phyloP scores from a whole-genome alignment of 1,140 invertebrate species.

The Camponotus vicinus region DNA sequence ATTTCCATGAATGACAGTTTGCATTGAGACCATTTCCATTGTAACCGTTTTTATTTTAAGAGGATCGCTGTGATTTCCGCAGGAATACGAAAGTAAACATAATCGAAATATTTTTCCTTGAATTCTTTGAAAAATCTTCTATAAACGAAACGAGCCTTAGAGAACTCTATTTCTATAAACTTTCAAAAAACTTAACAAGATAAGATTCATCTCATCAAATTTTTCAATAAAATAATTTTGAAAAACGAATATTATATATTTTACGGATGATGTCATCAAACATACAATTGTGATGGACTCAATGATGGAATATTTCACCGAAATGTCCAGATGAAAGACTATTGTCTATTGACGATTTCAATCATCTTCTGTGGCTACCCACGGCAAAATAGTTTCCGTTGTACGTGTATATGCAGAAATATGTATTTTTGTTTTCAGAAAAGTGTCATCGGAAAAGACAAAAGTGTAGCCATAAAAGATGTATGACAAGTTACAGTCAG shows the following conservation, averaged over 20 bases:
- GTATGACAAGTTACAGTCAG: background rate
- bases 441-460: background rate
- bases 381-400: background rate
- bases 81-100: slow-evolving; percentile 1
- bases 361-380: slow-evolving; percentile 24
- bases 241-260: background rate
- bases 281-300: background rate
- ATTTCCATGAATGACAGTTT: background rate
- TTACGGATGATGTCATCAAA: background rate
- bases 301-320: background rate
- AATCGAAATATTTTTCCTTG: slow-evolving; percentile 27
- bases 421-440: background rate
- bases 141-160: too few relatives aligned
- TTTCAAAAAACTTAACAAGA: background rate
- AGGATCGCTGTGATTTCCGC: background rate
- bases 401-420: background rate
- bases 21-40: background rate
- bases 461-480: background rate
- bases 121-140: slow-evolving; percentile 14
- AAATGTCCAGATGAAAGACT: slow-evolving; percentile 3
- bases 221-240: background rate
- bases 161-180: background rate
- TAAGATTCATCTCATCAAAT: background rate
- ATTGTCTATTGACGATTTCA: slow-evolving; percentile 26
- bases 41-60: background rate